Percentiles rank a stretch among this genome's conserved stretches.
phyloP scores from a whole-genome alignment of 2,797 vertebrate genomes.

The Phoxinus dragarum region DNA sequence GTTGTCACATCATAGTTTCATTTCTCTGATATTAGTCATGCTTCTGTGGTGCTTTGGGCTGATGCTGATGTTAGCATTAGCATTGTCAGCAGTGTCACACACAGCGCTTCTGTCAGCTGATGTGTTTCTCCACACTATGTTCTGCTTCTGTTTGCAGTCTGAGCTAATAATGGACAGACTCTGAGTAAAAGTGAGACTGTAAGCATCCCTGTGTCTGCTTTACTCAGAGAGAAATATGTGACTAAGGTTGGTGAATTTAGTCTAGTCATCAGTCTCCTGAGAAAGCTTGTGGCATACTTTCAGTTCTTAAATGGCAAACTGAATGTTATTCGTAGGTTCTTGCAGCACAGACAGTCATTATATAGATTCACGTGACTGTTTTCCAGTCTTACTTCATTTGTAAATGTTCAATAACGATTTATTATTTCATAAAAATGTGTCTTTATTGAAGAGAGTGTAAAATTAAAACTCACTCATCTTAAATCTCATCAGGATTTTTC shows the following conservation, averaged over 20 bases:
- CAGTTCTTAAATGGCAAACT: background rate
- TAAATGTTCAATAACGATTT: background rate
- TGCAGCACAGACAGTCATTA: background rate
- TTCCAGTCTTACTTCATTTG: background rate
- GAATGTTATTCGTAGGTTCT: background rate
- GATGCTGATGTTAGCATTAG: conserved; percentile 5
- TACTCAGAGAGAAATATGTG: background rate
- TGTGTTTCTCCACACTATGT: background rate
- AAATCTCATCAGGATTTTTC: background rate
- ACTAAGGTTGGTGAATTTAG: conserved; percentile 13
- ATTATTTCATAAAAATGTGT: background rate
- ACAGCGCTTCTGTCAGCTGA: conserved; percentile 31
- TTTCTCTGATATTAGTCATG: conserved; percentile 9
- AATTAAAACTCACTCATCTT: background rate
- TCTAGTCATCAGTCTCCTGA: conserved; percentile 22
- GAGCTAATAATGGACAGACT: background rate
- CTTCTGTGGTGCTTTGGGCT: conserved; percentile 23
- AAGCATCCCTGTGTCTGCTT: conserved; percentile 10
- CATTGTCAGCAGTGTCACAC: background rate
- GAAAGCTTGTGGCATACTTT: conserved; percentile 22
- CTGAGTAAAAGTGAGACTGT: conserved; percentile 12
- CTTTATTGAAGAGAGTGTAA: background rate
- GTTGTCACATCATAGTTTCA: conserved; percentile 9
- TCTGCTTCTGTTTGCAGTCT: conserved; percentile 20
- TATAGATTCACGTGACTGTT: background rate